Percentiles rank a stretch among this genome's conserved stretches.
Conservation (phyloP, 1,140 invertebrate genomes). For the Bombus fervidus region DNA sequence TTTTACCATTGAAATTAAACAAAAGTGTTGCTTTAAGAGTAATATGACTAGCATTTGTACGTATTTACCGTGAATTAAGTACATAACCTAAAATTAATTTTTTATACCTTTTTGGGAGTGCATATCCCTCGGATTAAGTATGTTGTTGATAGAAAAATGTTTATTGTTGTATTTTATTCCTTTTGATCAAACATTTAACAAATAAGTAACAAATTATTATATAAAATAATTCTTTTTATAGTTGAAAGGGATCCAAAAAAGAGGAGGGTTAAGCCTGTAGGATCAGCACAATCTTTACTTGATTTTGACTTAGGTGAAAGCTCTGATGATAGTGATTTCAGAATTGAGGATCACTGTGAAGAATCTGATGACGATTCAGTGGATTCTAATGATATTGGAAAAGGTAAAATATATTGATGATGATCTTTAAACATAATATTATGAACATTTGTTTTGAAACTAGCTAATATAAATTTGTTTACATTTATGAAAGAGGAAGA, state of each 20-base stretch:
- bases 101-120: slow-evolving; percentile 25
- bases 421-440: neutral
- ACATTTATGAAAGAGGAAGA: slow-evolving; percentile 70
- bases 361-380: slow-evolving; percentile 88
- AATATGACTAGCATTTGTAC: slow-evolving; percentile 70
- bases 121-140: neutral
- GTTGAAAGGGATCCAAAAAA: slow-evolving; percentile 93
- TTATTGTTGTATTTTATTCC: neutral
- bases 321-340: slow-evolving; percentile 97
- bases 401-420: slow-evolving; percentile 66
- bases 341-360: slow-evolving; percentile 93
- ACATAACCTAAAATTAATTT: slow-evolving; percentile 57
- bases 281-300: slow-evolving; percentile 87
- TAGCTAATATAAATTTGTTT: slow-evolving; percentile 1
- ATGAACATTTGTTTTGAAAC: neutral
- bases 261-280: slow-evolving; percentile 92
- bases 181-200: neutral
- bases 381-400: slow-evolving; percentile 81
- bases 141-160: slow-evolving; percentile 6
- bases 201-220: neutral
- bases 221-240: slow-evolving; percentile 77
- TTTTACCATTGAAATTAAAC: slow-evolving; percentile 4
- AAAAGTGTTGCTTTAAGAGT: slow-evolving; percentile 20
- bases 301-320: slow-evolving; percentile 95
- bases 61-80: slow-evolving; percentile 52